Evolutionary conservation across 2,113 vertebrate species (phyloP).

Genomic region (Lutjanus erythropterus): DNA sequence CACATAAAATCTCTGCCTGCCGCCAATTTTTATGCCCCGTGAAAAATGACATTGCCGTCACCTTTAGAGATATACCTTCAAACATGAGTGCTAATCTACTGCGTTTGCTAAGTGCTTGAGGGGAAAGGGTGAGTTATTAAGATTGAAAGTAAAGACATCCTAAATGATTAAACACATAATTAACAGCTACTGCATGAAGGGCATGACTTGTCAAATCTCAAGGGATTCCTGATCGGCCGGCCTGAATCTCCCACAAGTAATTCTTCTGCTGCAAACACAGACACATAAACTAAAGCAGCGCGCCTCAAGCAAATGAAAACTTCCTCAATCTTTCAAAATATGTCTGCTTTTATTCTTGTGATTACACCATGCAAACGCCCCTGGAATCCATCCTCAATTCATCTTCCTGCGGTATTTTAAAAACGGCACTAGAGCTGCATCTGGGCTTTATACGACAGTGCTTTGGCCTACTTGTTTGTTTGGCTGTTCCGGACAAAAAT

Average conservation of each 20-base stretch:
- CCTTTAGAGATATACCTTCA: conserved; percentile 73
- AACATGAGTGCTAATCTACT: conserved; percentile 65
- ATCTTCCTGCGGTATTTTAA: conserved; percentile 47
- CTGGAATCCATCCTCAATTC: conserved; percentile 18
- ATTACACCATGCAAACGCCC: conserved; percentile 35
- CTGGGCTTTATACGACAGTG: conserved; percentile 36
- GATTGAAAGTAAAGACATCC: conserved; percentile 90
- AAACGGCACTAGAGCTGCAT: conserved; percentile 33
- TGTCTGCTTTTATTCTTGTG: conserved; percentile 18
- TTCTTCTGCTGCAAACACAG: conserved; percentile 56
- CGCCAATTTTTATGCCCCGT: conserved; percentile 35
- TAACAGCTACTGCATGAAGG: conserved; percentile 71
- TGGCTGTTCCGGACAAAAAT: conserved; percentile 49
- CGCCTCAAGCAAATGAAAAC: conserved; percentile 28
- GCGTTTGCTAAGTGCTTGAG: conserved; percentile 62
- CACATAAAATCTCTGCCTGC: conserved; percentile 45
- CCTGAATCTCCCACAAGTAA: conserved; percentile 49
- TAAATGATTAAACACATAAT: conserved; percentile 84
- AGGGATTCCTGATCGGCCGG: conserved; percentile 53
- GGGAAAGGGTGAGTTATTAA: conserved; percentile 89
- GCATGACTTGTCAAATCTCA: conserved; percentile 74
- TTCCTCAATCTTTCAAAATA: conserved; percentile 28
- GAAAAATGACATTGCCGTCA: conserved; percentile 72
- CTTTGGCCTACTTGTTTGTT: not conserved
- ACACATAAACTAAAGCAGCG: conserved; percentile 28